These are phyloP conservation scores for Lepetodrilus schrolli DNA, from an alignment of 2,888 invertebrate species.

Conservation along the genomic window DNA sequence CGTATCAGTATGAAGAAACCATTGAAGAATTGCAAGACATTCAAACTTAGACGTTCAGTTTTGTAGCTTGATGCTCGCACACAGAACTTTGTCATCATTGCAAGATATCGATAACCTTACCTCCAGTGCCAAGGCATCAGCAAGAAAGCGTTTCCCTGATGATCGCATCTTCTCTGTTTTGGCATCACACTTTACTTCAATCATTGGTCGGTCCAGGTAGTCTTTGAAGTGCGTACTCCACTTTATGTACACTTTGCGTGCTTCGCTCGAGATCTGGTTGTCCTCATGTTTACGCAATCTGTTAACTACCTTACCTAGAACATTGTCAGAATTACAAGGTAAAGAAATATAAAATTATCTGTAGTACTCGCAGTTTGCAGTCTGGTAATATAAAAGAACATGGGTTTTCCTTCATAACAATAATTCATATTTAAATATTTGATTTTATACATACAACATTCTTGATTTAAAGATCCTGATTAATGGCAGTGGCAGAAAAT, in stretches of 20 bases:
- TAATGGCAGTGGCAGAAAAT: too few species aligned
- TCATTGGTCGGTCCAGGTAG: conserved; percentile 57
- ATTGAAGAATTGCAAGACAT: too few species aligned
- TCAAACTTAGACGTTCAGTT: too few species aligned
- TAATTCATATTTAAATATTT: too few species aligned
- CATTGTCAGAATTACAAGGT: too few species aligned
- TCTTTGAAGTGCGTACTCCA: conserved; percentile 65
- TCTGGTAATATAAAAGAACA: too few species aligned
- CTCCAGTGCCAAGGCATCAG: conserved; percentile 54
- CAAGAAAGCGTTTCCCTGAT: conserved; percentile 55
- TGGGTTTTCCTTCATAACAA: too few species aligned
- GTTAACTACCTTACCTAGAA: conserved; percentile 62
- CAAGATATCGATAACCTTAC: conserved; percentile 35
- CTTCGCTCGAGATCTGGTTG: conserved; percentile 56
- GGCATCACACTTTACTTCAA: conserved; percentile 68
- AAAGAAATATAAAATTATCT: too few species aligned
- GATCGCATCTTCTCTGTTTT: conserved; percentile 62
- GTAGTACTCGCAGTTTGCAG: too few species aligned
- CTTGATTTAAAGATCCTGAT: too few species aligned
- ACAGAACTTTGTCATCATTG: background rate
- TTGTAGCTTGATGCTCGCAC: background rate
- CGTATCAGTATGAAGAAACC: too few species aligned
- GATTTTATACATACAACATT: too few species aligned
- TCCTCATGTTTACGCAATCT: conserved; percentile 62
- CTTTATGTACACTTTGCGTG: conserved; percentile 57